phyloP scores from a whole-genome alignment of 2,888 invertebrate genomes.

The Synanthedon formicaeformis region DNA sequence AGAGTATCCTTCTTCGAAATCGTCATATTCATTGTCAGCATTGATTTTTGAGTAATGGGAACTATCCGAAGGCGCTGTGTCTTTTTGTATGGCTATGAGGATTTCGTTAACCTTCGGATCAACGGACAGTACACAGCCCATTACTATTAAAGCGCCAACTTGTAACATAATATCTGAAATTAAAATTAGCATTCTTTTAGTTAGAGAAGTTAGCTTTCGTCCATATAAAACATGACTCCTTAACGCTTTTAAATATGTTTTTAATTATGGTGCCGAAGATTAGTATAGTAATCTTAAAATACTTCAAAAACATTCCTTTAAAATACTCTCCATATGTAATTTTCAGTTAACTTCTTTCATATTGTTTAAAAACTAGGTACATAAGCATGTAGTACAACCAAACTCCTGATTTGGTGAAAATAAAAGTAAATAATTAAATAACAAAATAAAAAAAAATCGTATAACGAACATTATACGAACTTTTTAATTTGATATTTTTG shows the following conservation, averaged over 20 bases:
- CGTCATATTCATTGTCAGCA: constrained; percentile 39
- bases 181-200: background rate
- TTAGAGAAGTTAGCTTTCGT: too few species aligned
- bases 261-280: background rate
- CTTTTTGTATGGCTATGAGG: constrained; percentile 65
- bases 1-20: constrained; percentile 60
- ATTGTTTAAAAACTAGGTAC: too few species aligned
- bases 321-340: background rate
- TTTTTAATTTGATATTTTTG: too few species aligned
- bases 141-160: constrained; percentile 79
- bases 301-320: background rate
- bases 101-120: constrained; percentile 76
- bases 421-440: too few species aligned
- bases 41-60: background rate
- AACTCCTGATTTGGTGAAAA: too few species aligned
- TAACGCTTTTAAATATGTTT: too few species aligned
- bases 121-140: constrained; percentile 77
- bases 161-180: constrained; percentile 75
- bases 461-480: too few species aligned
- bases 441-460: too few species aligned
- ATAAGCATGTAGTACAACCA: too few species aligned
- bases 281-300: background rate
- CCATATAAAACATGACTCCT: too few species aligned
- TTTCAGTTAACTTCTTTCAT: background rate
- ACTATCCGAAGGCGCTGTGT: constrained; percentile 21